phyloP scores from a whole-genome alignment of 2,113 vertebrate species.

The Saccopteryx bilineata region DNA sequence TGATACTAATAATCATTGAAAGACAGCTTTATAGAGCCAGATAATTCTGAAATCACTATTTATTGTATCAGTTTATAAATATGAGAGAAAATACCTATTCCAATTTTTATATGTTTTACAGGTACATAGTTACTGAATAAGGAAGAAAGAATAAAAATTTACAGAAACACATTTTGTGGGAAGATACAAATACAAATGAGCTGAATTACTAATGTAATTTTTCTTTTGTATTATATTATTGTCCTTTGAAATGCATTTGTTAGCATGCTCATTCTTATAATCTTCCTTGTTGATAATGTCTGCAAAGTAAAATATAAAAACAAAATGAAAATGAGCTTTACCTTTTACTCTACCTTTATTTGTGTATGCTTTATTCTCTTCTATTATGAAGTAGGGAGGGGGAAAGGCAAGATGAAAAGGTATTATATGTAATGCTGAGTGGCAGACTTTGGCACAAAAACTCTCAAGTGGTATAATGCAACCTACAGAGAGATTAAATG shows the following conservation, averaged over 20 bases:
- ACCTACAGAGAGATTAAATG: constrained; percentile 65
- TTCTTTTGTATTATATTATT: constrained; percentile 2
- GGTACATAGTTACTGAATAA: not conserved
- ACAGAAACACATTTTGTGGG: constrained; percentile 65
- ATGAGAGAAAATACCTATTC: not conserved
- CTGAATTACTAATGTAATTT: constrained; percentile 47
- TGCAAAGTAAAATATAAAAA: constrained; percentile 58
- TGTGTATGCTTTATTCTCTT: not conserved
- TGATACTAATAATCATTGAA: not conserved
- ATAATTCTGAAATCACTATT: constrained; percentile 30
- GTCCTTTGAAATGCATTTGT: not conserved
- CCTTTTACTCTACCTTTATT: constrained; percentile 27
- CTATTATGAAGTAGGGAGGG: not conserved
- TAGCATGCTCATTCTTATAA: not conserved
- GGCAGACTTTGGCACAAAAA: constrained; percentile 58
- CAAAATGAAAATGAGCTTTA: constrained; percentile 27
- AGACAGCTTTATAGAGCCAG: constrained; percentile 14
- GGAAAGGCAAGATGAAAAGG: constrained; percentile 24
- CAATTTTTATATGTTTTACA: not conserved
- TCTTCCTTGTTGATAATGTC: constrained; percentile 37
- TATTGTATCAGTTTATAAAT: not conserved
- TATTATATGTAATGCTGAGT: constrained; percentile 51
- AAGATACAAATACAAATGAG: constrained; percentile 67
- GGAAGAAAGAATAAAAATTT: constrained; percentile 66
- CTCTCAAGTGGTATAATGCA: constrained; percentile 68